Evolutionary conservation across 2,888 invertebrate species (phyloP), one percentile per base, ranked within the genome.

Genomic region (Pyrrhosoma nymphula): DNA sequence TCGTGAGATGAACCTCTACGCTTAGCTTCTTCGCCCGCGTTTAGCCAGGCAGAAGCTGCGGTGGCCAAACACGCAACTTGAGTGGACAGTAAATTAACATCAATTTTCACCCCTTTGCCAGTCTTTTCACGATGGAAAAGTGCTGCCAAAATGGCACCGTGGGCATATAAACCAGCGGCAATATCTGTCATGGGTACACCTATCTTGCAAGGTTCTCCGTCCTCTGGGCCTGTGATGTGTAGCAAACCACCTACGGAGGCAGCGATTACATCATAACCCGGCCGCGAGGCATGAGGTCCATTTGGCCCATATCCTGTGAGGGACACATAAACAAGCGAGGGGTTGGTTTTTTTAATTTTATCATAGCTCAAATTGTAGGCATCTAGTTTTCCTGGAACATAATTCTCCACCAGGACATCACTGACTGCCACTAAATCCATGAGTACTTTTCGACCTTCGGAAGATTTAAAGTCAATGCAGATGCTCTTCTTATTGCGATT

Each of bases 231-330:
- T 0, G 99, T 99, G 55, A 99, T 98, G 96, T 99, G 98, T 55
- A 99, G 96, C 0, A 99, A 97, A 0, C 99, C 99, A 8, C 99
- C 99, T 96, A 99, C 97, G 0, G 99, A 99, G 26, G 99, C 98
- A 0, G 99, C 99, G 96, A 99, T 99, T 0, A 99, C 99, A 97
- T 99, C 99, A 97, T 99, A 99, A 96, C 99, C 99, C n/a, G 99
- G 99, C 96, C 98, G 98, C 47, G 98, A 97, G 6, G 98, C 97
- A 97, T 99, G 99, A 0, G 99, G 99, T 0, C 99, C 99, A 56
- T 97, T 97, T 0, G 98, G 97, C 0, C 99, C 99, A 97, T 98
- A 99, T 0, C 99, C 99, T 95, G 99, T 99, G 95, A 99, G 97
- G 0, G 99, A 99, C 97, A 99, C 99, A 97, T 99, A 99, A 96